Evolutionary conservation across 1,140 invertebrate genomes (phyloP), one percentile per base, ranked within the genome.

Genomic region (Tetramorium alpestre): DNA sequence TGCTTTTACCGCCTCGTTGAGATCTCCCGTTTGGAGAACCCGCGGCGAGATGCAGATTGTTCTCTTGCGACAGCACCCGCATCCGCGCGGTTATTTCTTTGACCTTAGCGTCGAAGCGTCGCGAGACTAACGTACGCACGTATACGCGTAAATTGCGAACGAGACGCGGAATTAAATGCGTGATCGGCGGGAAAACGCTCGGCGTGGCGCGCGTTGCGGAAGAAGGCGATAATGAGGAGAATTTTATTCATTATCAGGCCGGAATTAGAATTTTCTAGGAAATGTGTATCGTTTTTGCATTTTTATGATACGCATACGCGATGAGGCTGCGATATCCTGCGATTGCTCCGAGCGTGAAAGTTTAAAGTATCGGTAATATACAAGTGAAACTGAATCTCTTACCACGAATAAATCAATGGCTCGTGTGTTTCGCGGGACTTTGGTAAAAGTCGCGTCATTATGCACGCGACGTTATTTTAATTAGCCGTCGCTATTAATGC

Each of bases 301-400:
- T 58, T 82, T 82, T 82, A 72, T 22, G 38, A 47, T 58, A 58
- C 10, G 38, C 54, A 60, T 60, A 60, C n/a, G 41, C 44, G 69
- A 82, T 60, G 67, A 84, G 41, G 41, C 13, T 2, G 80, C 73
- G 62, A 44, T 84, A 22, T 73, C 41, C 25, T 8, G 11, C 69
- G 69, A 49, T 47, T 38, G 54, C 80, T 84, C 4, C 18, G 41
- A 73, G 54, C 82, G 80, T 84, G 82, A 85, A 85, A 85, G 82
- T 85, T 78, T 64, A 44, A 78, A 77, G 25, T 85, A 78, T 78
- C 73, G 73, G 5, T 10, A 10, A 13, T 22, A n/a, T 77, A 76
- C 22, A 78, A 78, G 82, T 64, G 82, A 85, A 78, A 78, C 82
- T 22, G 70, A 78, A 85, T 78, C 82, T 85, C 47, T 85, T 67